These are phyloP conservation scores for Oscheius sp. DNA, from an alignment of 2,888 invertebrate genomes.

Conservation along the genomic window DNA sequence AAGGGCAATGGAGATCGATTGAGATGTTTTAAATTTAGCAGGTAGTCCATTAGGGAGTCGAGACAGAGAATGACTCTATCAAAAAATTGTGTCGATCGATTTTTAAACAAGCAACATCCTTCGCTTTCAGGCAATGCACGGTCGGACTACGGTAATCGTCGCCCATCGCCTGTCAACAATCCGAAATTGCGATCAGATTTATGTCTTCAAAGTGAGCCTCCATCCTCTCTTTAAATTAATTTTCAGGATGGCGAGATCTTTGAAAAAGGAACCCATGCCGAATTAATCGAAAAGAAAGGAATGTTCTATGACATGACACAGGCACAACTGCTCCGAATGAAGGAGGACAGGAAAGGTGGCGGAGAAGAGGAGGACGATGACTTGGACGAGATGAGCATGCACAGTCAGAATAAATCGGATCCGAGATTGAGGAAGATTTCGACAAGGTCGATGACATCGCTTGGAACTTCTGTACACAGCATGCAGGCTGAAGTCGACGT, in stretches of 20 bases:
- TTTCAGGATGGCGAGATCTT: constrained; percentile 73
- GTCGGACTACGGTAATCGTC: constrained; percentile 76
- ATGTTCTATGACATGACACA: constrained; percentile 76
- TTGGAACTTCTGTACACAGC: constrained; percentile 46
- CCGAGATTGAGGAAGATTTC: constrained; percentile 29
- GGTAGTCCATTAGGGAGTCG: no score
- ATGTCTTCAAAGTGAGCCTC: constrained; percentile 55
- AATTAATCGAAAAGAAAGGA: constrained; percentile 71
- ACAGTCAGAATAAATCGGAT: constrained; percentile 12
- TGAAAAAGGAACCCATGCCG: constrained; percentile 76
- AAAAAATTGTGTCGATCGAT: no score
- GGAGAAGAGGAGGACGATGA: constrained; percentile 34
- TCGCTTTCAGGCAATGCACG: constrained; percentile 73
- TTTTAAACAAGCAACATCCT: background rate
- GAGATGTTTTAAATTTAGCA: no score
- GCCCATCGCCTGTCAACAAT: constrained; percentile 77
- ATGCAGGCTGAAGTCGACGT: constrained; percentile 49
- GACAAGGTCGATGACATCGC: constrained; percentile 47
- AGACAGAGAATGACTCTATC: background rate
- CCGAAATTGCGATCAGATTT: constrained; percentile 76
- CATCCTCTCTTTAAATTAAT: background rate
- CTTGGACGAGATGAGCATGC: constrained; percentile 18
- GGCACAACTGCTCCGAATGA: constrained; percentile 72
- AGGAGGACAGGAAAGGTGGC: constrained; percentile 48
- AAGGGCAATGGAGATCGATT: no score